A percentile compares a stretch with the other conserved stretches of the same genome.
Conservation (phyloP, 2,797 vertebrate species). For the Tympanoctomys barrerae region DNA sequence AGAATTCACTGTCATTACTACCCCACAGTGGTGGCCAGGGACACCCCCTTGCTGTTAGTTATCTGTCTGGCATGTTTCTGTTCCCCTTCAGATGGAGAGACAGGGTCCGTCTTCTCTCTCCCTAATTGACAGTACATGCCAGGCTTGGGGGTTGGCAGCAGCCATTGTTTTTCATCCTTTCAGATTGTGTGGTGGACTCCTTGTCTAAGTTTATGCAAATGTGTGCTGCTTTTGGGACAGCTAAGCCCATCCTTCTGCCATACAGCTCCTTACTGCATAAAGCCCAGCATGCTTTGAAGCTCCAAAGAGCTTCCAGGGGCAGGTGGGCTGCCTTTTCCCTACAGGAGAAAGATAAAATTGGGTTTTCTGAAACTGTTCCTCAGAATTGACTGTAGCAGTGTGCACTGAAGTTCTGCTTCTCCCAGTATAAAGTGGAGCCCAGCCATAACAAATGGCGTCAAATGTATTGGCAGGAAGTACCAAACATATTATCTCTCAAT, state of each 20-base stretch:
- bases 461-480: neutral
- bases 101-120: conserved; percentile 60
- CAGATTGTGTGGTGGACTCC: conserved; percentile 43
- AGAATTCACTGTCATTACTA: conserved; percentile 38
- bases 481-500: neutral
- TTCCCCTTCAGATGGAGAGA: conserved; percentile 50
- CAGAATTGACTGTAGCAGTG: neutral
- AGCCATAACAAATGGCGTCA: neutral
- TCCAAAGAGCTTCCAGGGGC: neutral
- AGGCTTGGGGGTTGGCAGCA: conserved; percentile 67
- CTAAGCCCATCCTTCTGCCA: conserved; percentile 49
- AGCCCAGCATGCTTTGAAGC: conserved; percentile 11
- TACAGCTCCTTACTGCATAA: conserved; percentile 65
- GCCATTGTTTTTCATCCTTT: conserved; percentile 68
- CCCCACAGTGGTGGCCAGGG: neutral
- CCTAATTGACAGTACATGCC: conserved; percentile 64
- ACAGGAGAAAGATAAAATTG: neutral
- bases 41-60: conserved; percentile 21
- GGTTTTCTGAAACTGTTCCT: conserved; percentile 21
- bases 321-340: neutral
- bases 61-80: neutral
- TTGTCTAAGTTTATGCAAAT: conserved; percentile 40
- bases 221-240: conserved; percentile 5
- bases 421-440: neutral
- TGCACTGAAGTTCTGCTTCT: conserved; percentile 11